Base-by-base conservation (phyloP, 2,113 vertebrate genomes). In the Phalacrocorax aristotelis region DNA sequence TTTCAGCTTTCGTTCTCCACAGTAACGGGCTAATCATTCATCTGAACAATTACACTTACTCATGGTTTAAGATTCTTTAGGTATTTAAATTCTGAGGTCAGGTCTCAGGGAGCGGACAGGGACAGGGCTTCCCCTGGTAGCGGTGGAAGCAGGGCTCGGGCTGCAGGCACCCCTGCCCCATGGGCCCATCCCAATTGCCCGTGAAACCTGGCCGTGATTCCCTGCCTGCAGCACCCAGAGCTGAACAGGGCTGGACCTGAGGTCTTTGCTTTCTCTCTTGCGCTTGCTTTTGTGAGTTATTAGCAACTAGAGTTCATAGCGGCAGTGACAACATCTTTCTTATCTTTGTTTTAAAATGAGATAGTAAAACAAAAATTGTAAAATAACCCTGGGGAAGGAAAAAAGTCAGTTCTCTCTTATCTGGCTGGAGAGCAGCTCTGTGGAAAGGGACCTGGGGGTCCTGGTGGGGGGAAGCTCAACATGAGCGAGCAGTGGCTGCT, bases 161-260 rank as follows among this genome's bases (percentile, higher is more conserved):
- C 72, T 75, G 52, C 0, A 9, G 34, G 55, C 32, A 36, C 13
- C 17, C 10, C 62, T 29, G 54, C 15, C 42, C 36, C 42, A 1
- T 1, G 2, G 30, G 4, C 7, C 3, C 27, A 23, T 61, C n/a
- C n/a, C 36, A 3, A 0, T 13, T 8, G 15, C 49, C 48, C 49
- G 0, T 5, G 2, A 44, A 49, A 15, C 19, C 13, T 34, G 51
- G 34, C 60, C 18, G 26, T 32, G 74, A 5, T 32, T 9, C 44
- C 6, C 19, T 18, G 13, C 40, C 65, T 21, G 29, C 75, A 38
- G 60, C 1, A 1, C 22, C 36, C 20, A 3, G 13, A 15, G 38
- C 54, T 19, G 34, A 17, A 9, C 2, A 0, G 5, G 36, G 54
- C 14, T 10, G 34, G 15, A 8, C 51, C 34, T 8, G 18, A 13